Evolutionary conservation across 2,113 vertebrate species (phyloP).

Genomic region (Platycercus adscitus): DNA sequence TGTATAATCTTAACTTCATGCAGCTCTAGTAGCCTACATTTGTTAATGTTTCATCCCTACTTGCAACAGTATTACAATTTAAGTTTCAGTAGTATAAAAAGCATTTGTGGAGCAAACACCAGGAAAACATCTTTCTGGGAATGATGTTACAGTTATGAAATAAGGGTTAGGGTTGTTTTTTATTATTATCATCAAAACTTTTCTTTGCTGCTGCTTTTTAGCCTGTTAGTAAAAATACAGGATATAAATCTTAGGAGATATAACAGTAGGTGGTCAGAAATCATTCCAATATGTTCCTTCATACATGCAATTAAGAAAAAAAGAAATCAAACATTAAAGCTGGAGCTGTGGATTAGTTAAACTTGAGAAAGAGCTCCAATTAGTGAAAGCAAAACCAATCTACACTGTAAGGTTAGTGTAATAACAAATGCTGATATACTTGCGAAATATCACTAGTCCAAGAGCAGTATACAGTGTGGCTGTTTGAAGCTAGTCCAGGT

Average conservation of each 20-base stretch:
- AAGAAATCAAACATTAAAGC: constrained; percentile 43
- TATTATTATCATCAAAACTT: constrained; percentile 20
- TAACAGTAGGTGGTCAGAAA: constrained; percentile 27
- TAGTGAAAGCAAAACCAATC: constrained; percentile 40
- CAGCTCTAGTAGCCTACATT: constrained; percentile 30
- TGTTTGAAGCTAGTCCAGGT: background rate
- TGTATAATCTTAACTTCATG: constrained; percentile 64
- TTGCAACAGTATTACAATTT: constrained; percentile 59
- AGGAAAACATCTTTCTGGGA: constrained; percentile 17
- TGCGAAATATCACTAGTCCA: background rate
- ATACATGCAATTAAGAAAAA: constrained; percentile 35
- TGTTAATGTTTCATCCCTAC: constrained; percentile 61
- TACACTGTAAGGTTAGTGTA: background rate
- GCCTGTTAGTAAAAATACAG: constrained; percentile 33
- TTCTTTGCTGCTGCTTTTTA: constrained; percentile 21
- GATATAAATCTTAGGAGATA: constrained; percentile 14
- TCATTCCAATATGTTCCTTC: constrained; percentile 39
- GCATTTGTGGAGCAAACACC: constrained; percentile 36
- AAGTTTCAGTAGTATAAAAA: constrained; percentile 62
- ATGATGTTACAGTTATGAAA: constrained; percentile 32
- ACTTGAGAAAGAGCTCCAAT: background rate
- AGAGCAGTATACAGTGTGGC: accelerated
- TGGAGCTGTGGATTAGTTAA: constrained; percentile 34
- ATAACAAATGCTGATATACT: constrained; percentile 19
- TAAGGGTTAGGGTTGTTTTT: background rate